Base-by-base conservation (phyloP, 2,888 invertebrate genomes). In the Julus scandinavius region DNA sequence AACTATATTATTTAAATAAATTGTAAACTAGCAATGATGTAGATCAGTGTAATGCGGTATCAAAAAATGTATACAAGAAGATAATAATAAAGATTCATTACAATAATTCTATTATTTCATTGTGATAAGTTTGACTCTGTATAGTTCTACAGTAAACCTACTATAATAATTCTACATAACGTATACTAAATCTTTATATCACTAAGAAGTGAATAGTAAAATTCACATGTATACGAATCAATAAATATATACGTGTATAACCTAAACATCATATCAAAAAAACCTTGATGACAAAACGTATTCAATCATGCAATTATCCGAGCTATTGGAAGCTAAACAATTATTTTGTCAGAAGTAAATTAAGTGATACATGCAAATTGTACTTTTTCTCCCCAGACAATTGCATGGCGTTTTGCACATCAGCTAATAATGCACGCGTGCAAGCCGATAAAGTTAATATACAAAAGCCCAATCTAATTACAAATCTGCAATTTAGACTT, bases 341-440 rank as follows among this genome's bases (percentile, higher is more conserved):
- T 80, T 80, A 80, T 80, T 80, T 38, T 80, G 80, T 80, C 80
- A 80, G 29, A 29, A 80, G 80, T 80, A 80, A 80, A 80, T 80
- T 80, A 80, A 80, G 80, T 38, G 80, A 80, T 38, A 80, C 80
- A 80, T 80, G 80, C 80, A 80, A 80, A 80, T 80, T 80, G 80
- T 29, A 38, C 29, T 80, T 80, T 80, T 80, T 80, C 1, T 11
- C 7, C 15, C 80, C 9, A 80, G 29, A 80, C 80, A 80, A 80
- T 80, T 80, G 80, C 80, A 38, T 38, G 80, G 80, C 80, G 38
- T 80, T 80, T 80, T 80, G 38, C 80, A 38, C 80, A 20, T 20
- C 72, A 7, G 80, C 3, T 80, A 80, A 80, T 80, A 80, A 38
- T 80, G 11, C 20, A 80, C 29, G 80, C 80, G 38, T 80, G 80